phyloP scores from a whole-genome alignment of 2,797 vertebrate genomes.

The Gila robusta region DNA sequence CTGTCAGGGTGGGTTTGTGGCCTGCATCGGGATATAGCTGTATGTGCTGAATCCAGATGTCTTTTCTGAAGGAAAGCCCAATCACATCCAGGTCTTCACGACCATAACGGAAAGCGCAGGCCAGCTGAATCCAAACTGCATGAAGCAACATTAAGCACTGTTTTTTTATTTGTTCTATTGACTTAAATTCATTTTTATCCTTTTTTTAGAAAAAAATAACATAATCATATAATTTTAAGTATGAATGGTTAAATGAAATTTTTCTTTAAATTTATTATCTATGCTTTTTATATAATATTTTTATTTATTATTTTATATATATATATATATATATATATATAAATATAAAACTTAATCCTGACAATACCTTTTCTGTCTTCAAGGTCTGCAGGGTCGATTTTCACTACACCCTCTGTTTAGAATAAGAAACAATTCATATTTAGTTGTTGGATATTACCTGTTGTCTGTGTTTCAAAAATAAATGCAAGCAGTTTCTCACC shows the following conservation, averaged over 20 bases:
- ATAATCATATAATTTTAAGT: neutral
- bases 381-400: conserved; percentile 85
- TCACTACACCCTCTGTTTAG: conserved; percentile 84
- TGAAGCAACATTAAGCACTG: fast-evolving
- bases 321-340: no score
- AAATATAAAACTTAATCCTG: neutral
- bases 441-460: neutral
- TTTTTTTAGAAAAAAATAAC: neutral
- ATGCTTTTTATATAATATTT: neutral
- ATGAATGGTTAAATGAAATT: neutral
- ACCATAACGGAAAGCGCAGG: conserved; percentile 92
- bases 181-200: neutral
- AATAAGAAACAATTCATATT: conserved; percentile 35
- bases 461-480: neutral
- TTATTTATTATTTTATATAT: neutral
- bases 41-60: conserved; percentile 83
- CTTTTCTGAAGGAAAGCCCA: conserved; percentile 90
- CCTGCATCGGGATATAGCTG: conserved; percentile 82
- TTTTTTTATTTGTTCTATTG: neutral
- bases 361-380: conserved; percentile 86
- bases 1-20: conserved; percentile 76
- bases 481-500: conserved; percentile 73
- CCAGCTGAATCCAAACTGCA: conserved; percentile 88
- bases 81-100: conserved; percentile 92
- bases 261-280: neutral